Evolutionary conservation across 1,140 invertebrate species (phyloP).

Genomic region (Drosophila sucinea): DNA sequence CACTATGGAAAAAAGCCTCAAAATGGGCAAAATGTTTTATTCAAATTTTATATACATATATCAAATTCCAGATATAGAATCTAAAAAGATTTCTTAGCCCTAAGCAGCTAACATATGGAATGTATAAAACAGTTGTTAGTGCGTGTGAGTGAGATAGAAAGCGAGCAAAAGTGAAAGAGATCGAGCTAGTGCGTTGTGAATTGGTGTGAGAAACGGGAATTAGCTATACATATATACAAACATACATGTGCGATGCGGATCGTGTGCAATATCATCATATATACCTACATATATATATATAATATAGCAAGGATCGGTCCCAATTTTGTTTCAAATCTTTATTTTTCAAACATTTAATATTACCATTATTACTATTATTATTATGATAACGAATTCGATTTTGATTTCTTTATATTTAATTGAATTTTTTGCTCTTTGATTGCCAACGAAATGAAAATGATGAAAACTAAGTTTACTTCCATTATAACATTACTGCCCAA

Average conservation of each 20-base stretch:
- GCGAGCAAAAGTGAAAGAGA: constrained; percentile 18
- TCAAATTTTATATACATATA: too few relatives aligned
- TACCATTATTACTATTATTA: not conserved
- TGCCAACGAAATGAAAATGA: constrained; percentile 25
- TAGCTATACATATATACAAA: not conserved
- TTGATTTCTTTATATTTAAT: not conserved
- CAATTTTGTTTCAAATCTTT: constrained; percentile 10
- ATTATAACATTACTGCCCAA: constrained; percentile 11
- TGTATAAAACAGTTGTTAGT: constrained; percentile 9
- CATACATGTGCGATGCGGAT: constrained; percentile 2
- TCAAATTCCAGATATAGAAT: not conserved
- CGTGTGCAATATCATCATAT: constrained; percentile 51
- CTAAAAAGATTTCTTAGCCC: constrained; percentile 29
- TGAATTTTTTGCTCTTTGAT: constrained; percentile 49
- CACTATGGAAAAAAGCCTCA: too few relatives aligned
- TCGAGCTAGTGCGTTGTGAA: constrained; percentile 22
- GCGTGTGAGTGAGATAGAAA: constrained; percentile 39
- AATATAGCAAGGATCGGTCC: constrained; percentile 10
- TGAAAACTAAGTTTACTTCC: not conserved
- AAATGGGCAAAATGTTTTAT: too few relatives aligned
- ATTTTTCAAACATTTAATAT: not conserved
- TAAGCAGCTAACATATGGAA: not conserved
- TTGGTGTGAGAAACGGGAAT: constrained; percentile 36
- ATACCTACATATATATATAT: constrained; percentile 15
- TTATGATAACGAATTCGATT: not conserved